Percentiles rank a stretch among this genome's conserved stretches.
Evolutionary conservation across 2,797 vertebrate species (phyloP).

Genomic region (Lemur catta): DNA sequence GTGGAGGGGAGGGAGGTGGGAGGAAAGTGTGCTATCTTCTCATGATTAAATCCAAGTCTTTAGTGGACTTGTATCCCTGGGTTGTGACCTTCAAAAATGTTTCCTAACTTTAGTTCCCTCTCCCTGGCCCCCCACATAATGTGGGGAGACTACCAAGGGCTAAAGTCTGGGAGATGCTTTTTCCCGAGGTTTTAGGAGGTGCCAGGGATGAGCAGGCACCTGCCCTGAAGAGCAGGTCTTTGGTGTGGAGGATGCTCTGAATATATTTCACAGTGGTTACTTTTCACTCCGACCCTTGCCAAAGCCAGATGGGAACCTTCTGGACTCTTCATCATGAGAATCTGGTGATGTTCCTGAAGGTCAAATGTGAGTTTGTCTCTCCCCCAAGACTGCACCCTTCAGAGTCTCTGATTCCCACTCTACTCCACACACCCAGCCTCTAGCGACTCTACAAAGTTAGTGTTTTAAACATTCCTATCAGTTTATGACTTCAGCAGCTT

Average conservation of each 20-base stretch:
- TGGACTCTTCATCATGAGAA: too few species aligned
- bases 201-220: neutral
- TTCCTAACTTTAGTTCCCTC: neutral
- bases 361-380: neutral
- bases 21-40: neutral
- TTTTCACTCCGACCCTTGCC: neutral
- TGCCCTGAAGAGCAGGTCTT: neutral
- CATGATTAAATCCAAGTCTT: neutral
- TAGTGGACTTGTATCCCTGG: neutral
- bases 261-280: neutral
- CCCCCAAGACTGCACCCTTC: neutral
- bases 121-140: neutral
- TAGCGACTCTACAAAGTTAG: neutral
- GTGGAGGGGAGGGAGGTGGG: accelerated
- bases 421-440: neutral
- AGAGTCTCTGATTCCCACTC: neutral
- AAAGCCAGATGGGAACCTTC: neutral
- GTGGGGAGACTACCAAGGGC: too few species aligned
- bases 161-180: neutral
- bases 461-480: neutral
- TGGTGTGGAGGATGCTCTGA: neutral
- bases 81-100: neutral
- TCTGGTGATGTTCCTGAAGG: neutral
- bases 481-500: neutral
- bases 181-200: neutral